Evolutionary conservation across 2,797 vertebrate species (phyloP).

Genomic region (Trichosurus vulpecula): DNA sequence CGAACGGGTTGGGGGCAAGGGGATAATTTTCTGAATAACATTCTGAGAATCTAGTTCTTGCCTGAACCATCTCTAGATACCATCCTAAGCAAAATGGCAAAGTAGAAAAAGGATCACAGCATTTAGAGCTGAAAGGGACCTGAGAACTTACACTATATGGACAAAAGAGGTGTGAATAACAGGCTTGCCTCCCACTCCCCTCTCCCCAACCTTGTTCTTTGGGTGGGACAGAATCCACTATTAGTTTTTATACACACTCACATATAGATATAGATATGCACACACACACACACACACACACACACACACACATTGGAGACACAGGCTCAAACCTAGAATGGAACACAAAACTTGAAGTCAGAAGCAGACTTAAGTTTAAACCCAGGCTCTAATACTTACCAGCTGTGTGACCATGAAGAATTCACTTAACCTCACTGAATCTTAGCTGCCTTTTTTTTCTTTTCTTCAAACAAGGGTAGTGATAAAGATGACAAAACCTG

Average conservation of each 20-base stretch:
- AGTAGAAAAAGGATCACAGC: neutral
- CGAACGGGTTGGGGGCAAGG: neutral
- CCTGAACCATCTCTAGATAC: neutral
- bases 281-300: neutral
- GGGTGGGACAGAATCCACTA: neutral
- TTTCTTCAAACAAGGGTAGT: neutral
- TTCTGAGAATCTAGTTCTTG: neutral
- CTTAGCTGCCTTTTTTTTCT: neutral
- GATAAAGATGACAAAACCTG: neutral
- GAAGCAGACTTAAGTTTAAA: neutral
- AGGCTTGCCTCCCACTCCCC: neutral
- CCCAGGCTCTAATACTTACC: neutral
- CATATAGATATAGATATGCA: too few relatives aligned
- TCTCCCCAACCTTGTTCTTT: neutral
- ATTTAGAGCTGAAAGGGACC: neutral
- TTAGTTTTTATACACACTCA: neutral
- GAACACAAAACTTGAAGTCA: neutral
- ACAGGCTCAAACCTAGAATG: neutral
- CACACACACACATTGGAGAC: neutral
- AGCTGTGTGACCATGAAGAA: neutral
- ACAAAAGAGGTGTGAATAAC: neutral
- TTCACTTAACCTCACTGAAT: neutral
- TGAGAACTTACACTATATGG: neutral
- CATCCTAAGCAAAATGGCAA: neutral
- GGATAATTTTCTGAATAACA: neutral